These are phyloP conservation scores for Hylaea fasciaria DNA, from an alignment of 2,888 invertebrate genomes.

Conservation along the genomic window DNA sequence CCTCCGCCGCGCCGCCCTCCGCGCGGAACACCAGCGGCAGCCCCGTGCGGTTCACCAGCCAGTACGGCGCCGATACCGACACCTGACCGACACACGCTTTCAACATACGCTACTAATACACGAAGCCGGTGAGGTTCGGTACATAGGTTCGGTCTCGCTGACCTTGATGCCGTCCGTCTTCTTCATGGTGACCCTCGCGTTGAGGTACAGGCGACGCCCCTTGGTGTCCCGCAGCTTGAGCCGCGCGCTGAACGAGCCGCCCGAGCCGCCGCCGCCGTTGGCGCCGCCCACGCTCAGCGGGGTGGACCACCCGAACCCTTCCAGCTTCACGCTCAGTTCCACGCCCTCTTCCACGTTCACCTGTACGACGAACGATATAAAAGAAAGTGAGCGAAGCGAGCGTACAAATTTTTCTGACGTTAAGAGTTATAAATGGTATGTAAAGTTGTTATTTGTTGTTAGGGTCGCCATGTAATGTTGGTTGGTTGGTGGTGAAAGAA, in stretches of 20 bases:
- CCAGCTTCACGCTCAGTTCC: conserved; percentile 91
- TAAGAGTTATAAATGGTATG: no score
- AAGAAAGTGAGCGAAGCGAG: no score
- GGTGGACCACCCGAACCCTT: conserved; percentile 92
- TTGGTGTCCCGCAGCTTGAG: conserved; percentile 90
- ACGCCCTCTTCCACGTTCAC: conserved; percentile 89
- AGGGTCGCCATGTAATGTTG: no score
- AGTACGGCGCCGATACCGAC: conserved; percentile 93
- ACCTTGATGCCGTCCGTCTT: conserved; percentile 82
- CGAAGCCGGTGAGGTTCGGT: neutral
- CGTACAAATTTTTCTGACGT: no score
- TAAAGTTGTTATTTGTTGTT: no score
- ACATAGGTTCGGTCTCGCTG: no score
- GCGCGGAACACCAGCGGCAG: conserved; percentile 98
- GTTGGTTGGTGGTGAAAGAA: no score
- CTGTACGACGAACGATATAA: conserved; percentile 59
- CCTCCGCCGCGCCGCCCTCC: conserved; percentile 90
- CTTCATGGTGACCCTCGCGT: conserved; percentile 84
- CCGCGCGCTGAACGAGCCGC: conserved; percentile 86
- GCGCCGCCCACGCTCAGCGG: conserved; percentile 83
- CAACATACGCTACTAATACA: neutral
- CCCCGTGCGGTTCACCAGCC: conserved; percentile 98
- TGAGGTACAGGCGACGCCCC: conserved; percentile 90
- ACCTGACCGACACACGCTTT: conserved; percentile 84
- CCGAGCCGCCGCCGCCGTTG: conserved; percentile 82